Evolutionary conservation across 2,113 vertebrate species (phyloP).

Genomic region (Paramormyrops kingsleyae): DNA sequence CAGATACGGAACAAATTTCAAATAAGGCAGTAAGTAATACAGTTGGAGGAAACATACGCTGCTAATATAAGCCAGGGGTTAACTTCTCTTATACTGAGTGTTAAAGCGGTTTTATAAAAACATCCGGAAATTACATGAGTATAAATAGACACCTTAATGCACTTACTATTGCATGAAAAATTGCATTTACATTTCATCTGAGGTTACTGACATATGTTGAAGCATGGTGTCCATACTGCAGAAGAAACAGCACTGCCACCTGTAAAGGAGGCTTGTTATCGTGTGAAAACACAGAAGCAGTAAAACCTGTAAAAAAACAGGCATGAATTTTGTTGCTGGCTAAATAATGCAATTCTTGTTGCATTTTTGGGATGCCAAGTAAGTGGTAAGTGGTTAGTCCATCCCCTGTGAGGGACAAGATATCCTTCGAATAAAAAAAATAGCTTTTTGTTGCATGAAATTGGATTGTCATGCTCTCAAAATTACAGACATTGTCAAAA

Average conservation of each 20-base stretch:
- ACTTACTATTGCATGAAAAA: not conserved
- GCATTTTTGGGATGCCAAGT: not conserved
- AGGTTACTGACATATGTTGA: not conserved
- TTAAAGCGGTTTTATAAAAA: not conserved
- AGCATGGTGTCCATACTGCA: not conserved
- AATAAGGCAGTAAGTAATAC: not conserved
- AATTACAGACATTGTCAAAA: constrained; percentile 14
- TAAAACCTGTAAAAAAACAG: not conserved
- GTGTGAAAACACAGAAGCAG: not conserved
- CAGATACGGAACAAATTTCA: not conserved
- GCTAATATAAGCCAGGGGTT: not conserved
- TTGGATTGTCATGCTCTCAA: constrained; percentile 10
- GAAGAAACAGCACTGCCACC: not conserved
- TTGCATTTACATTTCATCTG: not conserved
- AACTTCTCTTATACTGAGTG: not conserved
- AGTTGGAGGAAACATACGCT: not conserved
- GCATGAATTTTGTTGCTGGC: not conserved
- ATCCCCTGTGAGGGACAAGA: not conserved
- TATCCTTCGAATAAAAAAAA: not conserved
- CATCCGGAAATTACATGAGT: not conserved
- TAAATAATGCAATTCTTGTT: not conserved
- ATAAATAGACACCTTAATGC: not conserved
- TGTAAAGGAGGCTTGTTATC: not conserved
- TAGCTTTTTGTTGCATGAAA: constrained; percentile 10
- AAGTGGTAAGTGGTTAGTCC: not conserved